These are phyloP conservation scores for Acanthornis magna DNA, from an alignment of 2,797 vertebrate species.

Conservation along the genomic window DNA sequence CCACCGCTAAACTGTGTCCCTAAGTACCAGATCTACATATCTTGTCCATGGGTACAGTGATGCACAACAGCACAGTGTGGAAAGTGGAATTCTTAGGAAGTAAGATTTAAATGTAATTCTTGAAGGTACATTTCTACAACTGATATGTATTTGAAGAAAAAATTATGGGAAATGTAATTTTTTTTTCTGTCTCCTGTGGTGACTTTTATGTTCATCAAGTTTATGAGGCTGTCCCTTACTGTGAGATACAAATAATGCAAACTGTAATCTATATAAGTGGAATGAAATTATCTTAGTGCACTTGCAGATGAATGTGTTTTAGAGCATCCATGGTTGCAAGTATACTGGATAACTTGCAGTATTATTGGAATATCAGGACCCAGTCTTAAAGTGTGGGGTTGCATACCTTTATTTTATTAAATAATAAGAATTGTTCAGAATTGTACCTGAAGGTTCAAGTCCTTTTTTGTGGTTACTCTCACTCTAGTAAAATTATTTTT, in stretches of 20 bases:
- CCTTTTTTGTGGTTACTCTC: background rate
- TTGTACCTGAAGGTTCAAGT: background rate
- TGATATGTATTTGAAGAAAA: background rate
- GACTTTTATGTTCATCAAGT: background rate
- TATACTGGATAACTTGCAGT: background rate
- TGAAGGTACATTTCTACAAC: background rate
- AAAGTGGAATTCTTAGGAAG: background rate
- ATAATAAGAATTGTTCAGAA: background rate
- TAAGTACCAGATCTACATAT: background rate
- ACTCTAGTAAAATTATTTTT: background rate
- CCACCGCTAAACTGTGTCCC: background rate
- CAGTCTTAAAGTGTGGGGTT: background rate
- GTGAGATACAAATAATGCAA: background rate
- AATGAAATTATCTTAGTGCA: background rate
- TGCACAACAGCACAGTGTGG: background rate
- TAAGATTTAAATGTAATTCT: background rate
- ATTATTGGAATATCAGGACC: background rate
- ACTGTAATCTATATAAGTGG: background rate
- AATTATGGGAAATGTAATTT: background rate
- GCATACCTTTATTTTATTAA: background rate
- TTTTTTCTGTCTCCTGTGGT: background rate
- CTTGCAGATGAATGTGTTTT: background rate
- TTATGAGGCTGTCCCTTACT: background rate
- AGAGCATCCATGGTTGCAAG: background rate
- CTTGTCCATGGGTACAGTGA: background rate